A percentile compares a stretch with the other conserved stretches of the same genome.
phyloP scores from a whole-genome alignment of 2,113 vertebrate species.

The Entosphenus tridentatus region DNA sequence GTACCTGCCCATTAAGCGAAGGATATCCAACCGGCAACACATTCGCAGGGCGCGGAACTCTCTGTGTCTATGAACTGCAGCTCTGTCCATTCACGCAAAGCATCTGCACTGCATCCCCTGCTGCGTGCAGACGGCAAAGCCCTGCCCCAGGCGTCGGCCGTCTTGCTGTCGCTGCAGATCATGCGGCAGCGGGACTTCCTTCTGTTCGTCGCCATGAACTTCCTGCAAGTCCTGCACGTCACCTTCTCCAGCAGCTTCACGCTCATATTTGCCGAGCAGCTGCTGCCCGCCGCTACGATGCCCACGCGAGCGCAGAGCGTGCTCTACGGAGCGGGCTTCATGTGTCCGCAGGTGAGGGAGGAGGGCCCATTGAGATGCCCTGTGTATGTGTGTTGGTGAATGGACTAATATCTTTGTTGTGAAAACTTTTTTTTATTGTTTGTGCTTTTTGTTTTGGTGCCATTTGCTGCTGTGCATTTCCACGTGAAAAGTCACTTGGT shows the following conservation, averaged over 20 bases:
- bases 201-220: constrained; percentile 56
- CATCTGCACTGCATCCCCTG: too few species aligned
- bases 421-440: neutral
- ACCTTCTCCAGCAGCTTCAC: constrained; percentile 64
- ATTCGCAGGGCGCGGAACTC: too few species aligned
- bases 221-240: constrained; percentile 57
- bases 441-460: neutral
- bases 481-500: neutral
- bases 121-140: neutral
- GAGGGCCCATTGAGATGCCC: too few species aligned
- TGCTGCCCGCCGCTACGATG: constrained; percentile 41
- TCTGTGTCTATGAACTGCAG: too few species aligned
- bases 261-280: constrained; percentile 53
- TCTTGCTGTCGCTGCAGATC: constrained; percentile 36
- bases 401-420: too few species aligned
- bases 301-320: constrained; percentile 38
- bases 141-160: constrained; percentile 24
- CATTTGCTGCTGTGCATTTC: neutral
- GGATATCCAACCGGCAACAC: too few species aligned
- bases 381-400: too few species aligned
- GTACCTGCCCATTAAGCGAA: too few species aligned
- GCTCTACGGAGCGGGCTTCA: constrained; percentile 59
- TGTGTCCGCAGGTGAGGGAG: constrained; percentile 51
- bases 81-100: too few species aligned
- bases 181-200: constrained; percentile 41